A percentile compares a stretch with the other conserved stretches of the same genome.
Evolutionary conservation across 1,140 invertebrate genomes (phyloP).

Genomic region (Microplitis demolitor): DNA sequence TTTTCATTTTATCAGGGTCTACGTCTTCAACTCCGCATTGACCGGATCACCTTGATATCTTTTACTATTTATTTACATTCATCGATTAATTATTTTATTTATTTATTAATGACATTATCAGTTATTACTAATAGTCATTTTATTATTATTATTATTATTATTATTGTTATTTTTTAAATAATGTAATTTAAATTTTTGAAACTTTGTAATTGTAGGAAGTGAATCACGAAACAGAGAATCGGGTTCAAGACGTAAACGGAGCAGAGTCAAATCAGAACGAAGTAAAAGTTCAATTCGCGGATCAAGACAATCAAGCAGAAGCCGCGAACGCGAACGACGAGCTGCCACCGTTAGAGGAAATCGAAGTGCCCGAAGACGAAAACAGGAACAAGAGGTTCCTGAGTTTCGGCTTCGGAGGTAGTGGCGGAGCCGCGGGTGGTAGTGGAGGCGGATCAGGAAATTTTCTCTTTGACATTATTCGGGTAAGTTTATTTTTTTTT

Average conservation of each 20-base stretch:
- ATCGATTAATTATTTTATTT: neutral
- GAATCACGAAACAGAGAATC: slow-evolving; percentile 58
- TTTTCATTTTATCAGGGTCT: neutral
- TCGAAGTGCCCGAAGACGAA: slow-evolving; percentile 71
- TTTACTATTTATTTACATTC: neutral
- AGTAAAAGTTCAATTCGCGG: slow-evolving; percentile 68
- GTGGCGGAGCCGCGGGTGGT: slow-evolving; percentile 58
- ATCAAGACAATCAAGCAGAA: slow-evolving; percentile 53
- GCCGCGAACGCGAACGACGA: slow-evolving; percentile 57
- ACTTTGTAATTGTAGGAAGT: slow-evolving; percentile 44
- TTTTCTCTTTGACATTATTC: slow-evolving; percentile 84
- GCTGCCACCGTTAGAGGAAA: slow-evolving; percentile 65
- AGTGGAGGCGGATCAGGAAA: slow-evolving; percentile 78
- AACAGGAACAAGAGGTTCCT: slow-evolving; percentile 81
- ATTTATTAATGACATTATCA: neutral
- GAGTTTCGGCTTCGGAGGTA: slow-evolving; percentile 64
- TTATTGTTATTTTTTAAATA: too few species aligned
- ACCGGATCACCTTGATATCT: slow-evolving; percentile 2
- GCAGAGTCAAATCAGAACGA: slow-evolving; percentile 69
- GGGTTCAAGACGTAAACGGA: slow-evolving; percentile 48
- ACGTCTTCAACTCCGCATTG: neutral
- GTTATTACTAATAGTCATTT: too few species aligned
- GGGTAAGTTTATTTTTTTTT: slow-evolving; percentile 66
- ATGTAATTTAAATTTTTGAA: neutral
- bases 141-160: too few species aligned